A percentile compares a stretch with the other conserved stretches of the same genome.
phyloP scores from a whole-genome alignment of 2,113 vertebrate species.

The Atherinomorus stipes region DNA sequence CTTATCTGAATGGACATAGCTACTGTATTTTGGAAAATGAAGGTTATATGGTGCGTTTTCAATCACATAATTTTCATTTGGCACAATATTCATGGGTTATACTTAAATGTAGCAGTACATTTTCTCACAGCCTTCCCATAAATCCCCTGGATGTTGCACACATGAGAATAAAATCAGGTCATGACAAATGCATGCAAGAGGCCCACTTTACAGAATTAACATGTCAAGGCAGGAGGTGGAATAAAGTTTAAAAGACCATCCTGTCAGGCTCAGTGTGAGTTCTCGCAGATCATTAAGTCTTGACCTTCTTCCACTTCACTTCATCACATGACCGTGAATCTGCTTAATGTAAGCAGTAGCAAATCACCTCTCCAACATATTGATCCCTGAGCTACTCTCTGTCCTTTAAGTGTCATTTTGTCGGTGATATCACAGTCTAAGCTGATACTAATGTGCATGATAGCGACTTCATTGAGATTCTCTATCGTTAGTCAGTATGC shows the following conservation, averaged over 20 bases:
- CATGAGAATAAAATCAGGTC: not conserved
- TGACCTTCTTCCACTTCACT: constrained; percentile 40
- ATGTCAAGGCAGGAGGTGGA: constrained; percentile 5
- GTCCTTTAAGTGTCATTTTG: constrained; percentile 50
- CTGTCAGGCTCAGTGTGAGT: constrained; percentile 14
- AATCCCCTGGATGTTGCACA: not conserved
- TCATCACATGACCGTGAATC: constrained; percentile 51
- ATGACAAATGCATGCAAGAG: not conserved
- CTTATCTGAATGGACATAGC: too few species aligned
- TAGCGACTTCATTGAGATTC: constrained; percentile 53
- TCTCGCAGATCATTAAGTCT: constrained; percentile 22
- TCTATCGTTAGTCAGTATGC: constrained; percentile 4
- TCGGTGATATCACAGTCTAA: constrained; percentile 45
- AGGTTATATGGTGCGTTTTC: too few species aligned
- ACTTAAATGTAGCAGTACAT: too few species aligned
- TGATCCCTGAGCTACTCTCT: constrained; percentile 43
- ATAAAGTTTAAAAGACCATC: constrained; percentile 26
- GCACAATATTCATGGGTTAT: too few species aligned
- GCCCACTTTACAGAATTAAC: not conserved
- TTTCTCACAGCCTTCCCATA: too few species aligned
- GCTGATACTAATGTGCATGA: constrained; percentile 39
- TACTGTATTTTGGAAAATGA: too few species aligned
- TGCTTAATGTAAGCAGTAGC: constrained; percentile 51
- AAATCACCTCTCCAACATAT: constrained; percentile 32
- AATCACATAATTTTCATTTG: too few species aligned